These are phyloP conservation scores for Enteromius thamalakanensis DNA, from an alignment of 2,797 vertebrate species.

Conservation along the genomic window DNA sequence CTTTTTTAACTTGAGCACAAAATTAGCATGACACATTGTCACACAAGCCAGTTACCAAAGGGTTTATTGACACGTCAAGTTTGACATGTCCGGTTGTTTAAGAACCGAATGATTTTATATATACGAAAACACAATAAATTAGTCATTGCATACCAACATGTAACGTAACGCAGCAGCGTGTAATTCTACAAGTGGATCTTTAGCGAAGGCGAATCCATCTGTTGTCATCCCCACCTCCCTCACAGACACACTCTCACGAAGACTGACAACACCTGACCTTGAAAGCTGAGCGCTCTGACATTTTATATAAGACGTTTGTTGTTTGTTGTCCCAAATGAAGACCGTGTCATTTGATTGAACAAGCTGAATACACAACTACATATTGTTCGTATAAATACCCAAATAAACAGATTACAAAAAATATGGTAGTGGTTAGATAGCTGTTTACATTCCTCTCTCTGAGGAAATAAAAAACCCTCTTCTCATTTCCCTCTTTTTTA, in stretches of 20 bases:
- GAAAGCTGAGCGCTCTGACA: conserved; percentile 32
- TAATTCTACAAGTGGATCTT: conserved; percentile 22
- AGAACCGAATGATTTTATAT: neutral
- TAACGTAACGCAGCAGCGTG: neutral
- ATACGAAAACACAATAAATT: neutral
- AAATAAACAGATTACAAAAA: conserved; percentile 77
- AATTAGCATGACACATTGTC: neutral
- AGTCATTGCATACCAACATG: conserved; percentile 29
- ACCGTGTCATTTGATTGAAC: conserved; percentile 66
- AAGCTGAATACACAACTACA: conserved; percentile 71
- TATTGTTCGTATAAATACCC: conserved; percentile 75
- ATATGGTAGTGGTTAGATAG: conserved; percentile 66
- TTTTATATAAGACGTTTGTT: conserved; percentile 55
- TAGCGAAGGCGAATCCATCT: conserved; percentile 28
- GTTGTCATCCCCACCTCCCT: conserved; percentile 4
- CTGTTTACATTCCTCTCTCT: conserved; percentile 75
- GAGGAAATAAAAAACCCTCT: conserved; percentile 13
- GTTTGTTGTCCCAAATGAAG: conserved; percentile 70
- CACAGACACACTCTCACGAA: neutral
- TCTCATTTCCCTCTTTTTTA: conserved; percentile 46
- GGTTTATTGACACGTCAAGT: neutral
- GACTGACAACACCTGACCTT: conserved; percentile 36
- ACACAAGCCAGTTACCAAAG: neutral
- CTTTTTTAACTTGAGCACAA: neutral
- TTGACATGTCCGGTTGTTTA: neutral